Base-by-base conservation (phyloP, 2,797 vertebrate species). In the Nannoperca australis region DNA sequence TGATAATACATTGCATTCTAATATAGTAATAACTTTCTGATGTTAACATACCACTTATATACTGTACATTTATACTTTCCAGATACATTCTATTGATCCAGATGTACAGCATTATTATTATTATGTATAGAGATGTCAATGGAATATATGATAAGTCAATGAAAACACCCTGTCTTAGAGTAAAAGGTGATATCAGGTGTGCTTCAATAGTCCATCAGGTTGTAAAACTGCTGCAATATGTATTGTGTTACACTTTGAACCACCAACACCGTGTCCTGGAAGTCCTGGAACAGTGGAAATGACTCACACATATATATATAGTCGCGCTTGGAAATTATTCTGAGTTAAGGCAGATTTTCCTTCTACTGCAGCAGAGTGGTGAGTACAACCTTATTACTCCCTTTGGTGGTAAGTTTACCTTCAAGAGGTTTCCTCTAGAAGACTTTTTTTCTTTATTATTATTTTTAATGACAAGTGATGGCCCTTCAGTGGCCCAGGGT, bases 181-280 rank as follows among this genome's bases (percentile, higher is more conserved):
- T 14, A 42, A 70, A 47, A 59, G 20, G 18, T 54, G n/a, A n/a
- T n/a, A n/a, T n/a, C n/a, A n/a, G n/a, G n/a, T n/a, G n/a, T n/a
- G n/a, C n/a, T n/a, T n/a, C n/a, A n/a, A n/a, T n/a, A n/a, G n/a
- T n/a, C n/a, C 64, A 40, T 18, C 51, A 34, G 42, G 76, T 53
- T 73, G 55, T 85, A 77, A 77, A 85, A 56, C 17, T 60, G 27
- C 42, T 61, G 50, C 20, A 51, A 50, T 64, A 59, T 36, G 40
- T 34, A 45, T 51, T 0, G 5, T 38, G 51, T 3, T 30, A 34
- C 20, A 74, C 49, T 45, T 59, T 53, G n/a, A 51, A 32, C 51
- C n/a, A n/a, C n/a, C n/a, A n/a, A n/a, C n/a, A n/a, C n/a, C n/a
- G n/a, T n/a, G n/a, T n/a, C n/a, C n/a, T n/a, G n/a, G n/a, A n/a